phyloP scores from a whole-genome alignment of 1,140 invertebrate genomes.

The Plutomurus gul region DNA sequence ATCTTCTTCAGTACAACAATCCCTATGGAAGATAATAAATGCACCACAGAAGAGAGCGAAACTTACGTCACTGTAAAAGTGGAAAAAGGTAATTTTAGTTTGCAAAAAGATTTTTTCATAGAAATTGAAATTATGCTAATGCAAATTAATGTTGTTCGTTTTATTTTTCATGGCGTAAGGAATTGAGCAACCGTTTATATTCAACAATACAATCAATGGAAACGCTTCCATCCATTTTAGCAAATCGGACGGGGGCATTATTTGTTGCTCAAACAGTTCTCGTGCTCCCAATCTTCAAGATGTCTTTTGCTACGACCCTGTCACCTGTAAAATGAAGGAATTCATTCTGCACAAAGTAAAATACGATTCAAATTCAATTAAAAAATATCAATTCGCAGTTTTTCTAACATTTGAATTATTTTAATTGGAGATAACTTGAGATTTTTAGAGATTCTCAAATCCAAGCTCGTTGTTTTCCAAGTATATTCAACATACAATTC shows the following conservation, averaged over 20 bases:
- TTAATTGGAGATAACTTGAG: too few species aligned
- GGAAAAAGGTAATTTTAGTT: not conserved
- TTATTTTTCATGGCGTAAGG: not conserved
- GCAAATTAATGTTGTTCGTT: not conserved
- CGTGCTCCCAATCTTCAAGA: constrained; percentile 37
- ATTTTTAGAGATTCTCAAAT: too few species aligned
- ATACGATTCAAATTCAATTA: not conserved
- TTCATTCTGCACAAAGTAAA: constrained; percentile 24
- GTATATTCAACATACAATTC: not conserved
- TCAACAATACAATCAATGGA: constrained; percentile 28
- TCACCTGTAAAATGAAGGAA: constrained; percentile 43
- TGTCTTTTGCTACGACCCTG: constrained; percentile 44
- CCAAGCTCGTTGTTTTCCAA: not conserved
- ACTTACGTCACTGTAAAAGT: not conserved
- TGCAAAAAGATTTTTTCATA: not conserved
- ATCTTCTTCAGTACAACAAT: constrained; percentile 18
- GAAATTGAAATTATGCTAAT: not conserved
- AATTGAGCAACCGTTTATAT: not conserved
- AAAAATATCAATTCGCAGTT: too few species aligned
- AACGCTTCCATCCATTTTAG: constrained; percentile 34
- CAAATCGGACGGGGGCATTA: constrained; percentile 3
- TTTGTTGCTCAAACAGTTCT: constrained; percentile 39
- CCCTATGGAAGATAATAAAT: constrained; percentile 38
- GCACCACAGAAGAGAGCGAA: constrained; percentile 24
- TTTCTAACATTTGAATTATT: too few species aligned